Evolutionary conservation across 2,888 invertebrate genomes (phyloP), one percentile per base, ranked within the genome.

Genomic region (Zele albiditarsus): DNA sequence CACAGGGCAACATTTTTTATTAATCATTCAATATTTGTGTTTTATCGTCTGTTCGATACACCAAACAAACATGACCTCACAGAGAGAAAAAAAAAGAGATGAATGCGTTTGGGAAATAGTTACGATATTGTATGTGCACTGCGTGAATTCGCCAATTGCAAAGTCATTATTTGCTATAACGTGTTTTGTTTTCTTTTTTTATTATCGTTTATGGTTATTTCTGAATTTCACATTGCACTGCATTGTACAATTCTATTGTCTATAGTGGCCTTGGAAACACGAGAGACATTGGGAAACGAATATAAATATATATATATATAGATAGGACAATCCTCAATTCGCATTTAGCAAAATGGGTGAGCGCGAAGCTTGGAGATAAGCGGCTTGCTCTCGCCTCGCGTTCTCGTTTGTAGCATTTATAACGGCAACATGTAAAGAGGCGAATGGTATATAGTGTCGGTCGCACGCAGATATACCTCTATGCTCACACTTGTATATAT

Each of bases 371-470:
- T 31, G n/a, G 38, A 63, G 63, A 63, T 63, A 63, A 63, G 63
- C 31, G 23, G 16, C 16, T 58, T n/a, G 27, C 60, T 57, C 67
- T 57, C 67, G 38, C 38, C 27, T 66, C 16, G n/a, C 20, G 20
- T 20, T 53, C 53, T 53, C 53, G 20, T 53, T 53, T 53, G 53
- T 20, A 53, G 23, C 65, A 66, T 66, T 65, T 72, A 72, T 65
- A 42, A 67, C 25, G 25, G 33, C 31, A 38, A 38, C 31, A 63
- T 31, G 63, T 33, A 6, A 38, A 72, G 57, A 25, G 57, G 63
- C n/a, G 62, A 38, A 60, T 60, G 42, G 42, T 0, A 12, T 6
- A 12, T 62, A 46, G 62, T 14, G 10, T 27, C 38, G 31, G 42
- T n/a, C 23, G 12, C 62, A 71, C 33, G 23, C 23, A 49, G 20